These are phyloP conservation scores for Poeciliopsis turrubarensis DNA, from an alignment of 2,113 vertebrate genomes.

Conservation along the genomic window DNA sequence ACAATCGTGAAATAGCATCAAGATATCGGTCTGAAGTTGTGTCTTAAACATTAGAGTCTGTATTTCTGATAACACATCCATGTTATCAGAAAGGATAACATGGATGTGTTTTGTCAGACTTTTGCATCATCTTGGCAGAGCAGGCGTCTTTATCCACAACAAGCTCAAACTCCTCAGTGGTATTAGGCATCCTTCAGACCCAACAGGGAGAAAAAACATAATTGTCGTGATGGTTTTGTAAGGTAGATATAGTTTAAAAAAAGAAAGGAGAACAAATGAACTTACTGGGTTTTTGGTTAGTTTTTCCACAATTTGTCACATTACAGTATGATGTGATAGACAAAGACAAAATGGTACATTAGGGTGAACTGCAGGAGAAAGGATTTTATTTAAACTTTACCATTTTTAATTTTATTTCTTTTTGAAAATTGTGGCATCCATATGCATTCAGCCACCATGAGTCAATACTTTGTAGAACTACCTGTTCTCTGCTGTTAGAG, in stretches of 20 bases:
- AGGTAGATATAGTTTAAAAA: no score
- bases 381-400: background rate
- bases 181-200: constrained; percentile 27
- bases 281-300: no score
- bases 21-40: background rate
- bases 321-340: no score
- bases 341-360: no score
- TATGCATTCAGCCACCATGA: background rate
- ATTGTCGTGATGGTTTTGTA: background rate
- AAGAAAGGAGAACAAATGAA: no score
- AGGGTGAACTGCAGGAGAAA: no score
- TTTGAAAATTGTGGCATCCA: background rate
- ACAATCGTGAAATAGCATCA: background rate
- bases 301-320: no score
- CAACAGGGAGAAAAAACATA: background rate
- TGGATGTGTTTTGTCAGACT: constrained; percentile 48
- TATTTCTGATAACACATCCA: no score
- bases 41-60: background rate
- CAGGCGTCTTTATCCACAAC: constrained; percentile 33
- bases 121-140: constrained; percentile 33
- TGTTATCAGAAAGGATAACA: constrained; percentile 17
- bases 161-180: no score
- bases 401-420: background rate
- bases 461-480: background rate
- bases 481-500: no score